Evolutionary conservation across 2,113 vertebrate species (phyloP).

Genomic region (Antechinus stuartii): DNA sequence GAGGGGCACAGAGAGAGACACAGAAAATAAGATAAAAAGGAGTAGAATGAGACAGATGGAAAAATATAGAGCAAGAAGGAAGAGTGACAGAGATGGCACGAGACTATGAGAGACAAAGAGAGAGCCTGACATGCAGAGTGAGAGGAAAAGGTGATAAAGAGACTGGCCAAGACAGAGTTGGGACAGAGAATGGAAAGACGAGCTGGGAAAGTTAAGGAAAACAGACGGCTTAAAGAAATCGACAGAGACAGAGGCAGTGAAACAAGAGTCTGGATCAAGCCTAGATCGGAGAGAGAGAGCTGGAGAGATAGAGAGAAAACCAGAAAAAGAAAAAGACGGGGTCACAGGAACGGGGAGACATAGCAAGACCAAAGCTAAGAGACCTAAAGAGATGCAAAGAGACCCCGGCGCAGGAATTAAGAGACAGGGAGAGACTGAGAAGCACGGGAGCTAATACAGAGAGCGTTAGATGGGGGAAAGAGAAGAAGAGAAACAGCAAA

Average conservation of each 20-base stretch:
- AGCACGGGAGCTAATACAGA: too few species aligned
- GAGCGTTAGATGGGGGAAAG: not conserved
- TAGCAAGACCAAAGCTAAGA: not conserved
- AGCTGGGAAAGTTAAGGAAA: not conserved
- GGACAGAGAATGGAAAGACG: not conserved
- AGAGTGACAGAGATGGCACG: not conserved
- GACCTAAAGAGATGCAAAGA: not conserved
- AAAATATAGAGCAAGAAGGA: not conserved
- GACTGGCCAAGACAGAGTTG: not conserved
- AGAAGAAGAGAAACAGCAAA: not conserved
- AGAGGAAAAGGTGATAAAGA: not conserved
- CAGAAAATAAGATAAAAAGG: not conserved
- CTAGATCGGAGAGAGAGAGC: not conserved
- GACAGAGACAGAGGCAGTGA: too few species aligned
- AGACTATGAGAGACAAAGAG: not conserved
- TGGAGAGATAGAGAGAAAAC: not conserved
- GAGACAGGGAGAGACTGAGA: not conserved
- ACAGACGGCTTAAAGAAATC: not conserved
- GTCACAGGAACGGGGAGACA: not conserved
- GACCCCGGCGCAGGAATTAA: not conserved
- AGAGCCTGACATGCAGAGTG: not conserved
- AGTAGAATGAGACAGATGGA: conserved; percentile 10
- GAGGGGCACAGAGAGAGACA: not conserved
- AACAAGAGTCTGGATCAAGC: rapidly evolving
- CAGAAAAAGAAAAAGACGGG: not conserved